These are phyloP conservation scores for Ariolimax columbianus DNA, from an alignment of 2,888 invertebrate genomes.

Conservation along the genomic window DNA sequence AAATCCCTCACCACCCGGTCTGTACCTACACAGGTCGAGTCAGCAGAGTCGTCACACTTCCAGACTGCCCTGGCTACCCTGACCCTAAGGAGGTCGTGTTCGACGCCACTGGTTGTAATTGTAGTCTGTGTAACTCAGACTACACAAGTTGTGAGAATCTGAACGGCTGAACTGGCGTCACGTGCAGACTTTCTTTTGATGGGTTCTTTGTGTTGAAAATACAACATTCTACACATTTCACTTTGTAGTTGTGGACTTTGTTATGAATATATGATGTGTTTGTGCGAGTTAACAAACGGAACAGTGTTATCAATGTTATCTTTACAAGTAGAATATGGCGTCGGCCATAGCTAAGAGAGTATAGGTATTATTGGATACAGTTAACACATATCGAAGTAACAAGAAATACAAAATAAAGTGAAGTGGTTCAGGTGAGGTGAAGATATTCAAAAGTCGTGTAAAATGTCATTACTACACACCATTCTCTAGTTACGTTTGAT, in stretches of 20 bases:
- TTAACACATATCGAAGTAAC: too few species aligned
- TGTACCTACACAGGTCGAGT: constrained; percentile 88
- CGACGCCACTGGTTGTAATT: constrained; percentile 88
- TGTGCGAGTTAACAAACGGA: too few species aligned
- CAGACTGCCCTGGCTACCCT: constrained; percentile 85
- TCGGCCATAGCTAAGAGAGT: too few species aligned
- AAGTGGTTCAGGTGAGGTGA: too few species aligned
- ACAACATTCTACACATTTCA: neutral
- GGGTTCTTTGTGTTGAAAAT: neutral
- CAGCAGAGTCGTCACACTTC: constrained; percentile 84
- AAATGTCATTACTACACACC: too few species aligned
- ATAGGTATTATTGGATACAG: too few species aligned
- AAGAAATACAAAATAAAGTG: too few species aligned
- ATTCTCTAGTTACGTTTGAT: too few species aligned
- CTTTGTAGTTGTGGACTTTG: neutral
- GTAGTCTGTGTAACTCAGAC: constrained; percentile 85
- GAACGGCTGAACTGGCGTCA: constrained; percentile 62
- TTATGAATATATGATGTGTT: neutral
- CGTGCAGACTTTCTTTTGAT: neutral
- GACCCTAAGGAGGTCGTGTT: constrained; percentile 86
- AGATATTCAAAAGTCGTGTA: too few species aligned
- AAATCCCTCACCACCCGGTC: constrained; percentile 90
- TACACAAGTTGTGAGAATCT: constrained; percentile 85
- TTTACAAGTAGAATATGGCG: too few species aligned
- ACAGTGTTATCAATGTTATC: too few species aligned